Conservation (phyloP, 2,888 invertebrate species). For the Caradrina clavipalpis region DNA sequence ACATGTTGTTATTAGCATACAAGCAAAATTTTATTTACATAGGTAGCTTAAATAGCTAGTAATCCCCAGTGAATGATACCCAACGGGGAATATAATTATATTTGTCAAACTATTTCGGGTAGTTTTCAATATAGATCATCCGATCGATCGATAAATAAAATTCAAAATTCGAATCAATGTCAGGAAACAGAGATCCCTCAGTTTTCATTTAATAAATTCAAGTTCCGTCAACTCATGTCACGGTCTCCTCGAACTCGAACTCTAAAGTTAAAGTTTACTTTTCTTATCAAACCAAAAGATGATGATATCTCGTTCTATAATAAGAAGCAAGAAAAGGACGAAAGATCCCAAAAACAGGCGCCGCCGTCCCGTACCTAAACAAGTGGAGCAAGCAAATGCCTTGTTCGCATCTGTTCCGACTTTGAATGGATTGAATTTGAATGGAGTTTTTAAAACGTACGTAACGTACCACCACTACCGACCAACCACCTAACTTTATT, state of each 20-base stretch:
- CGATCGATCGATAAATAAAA: constrained; percentile 8
- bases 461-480: background rate
- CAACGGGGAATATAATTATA: too few species aligned
- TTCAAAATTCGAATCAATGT: background rate
- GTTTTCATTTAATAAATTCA: background rate
- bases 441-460: constrained; percentile 65
- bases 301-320: constrained; percentile 34
- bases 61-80: too few species aligned
- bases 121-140: background rate
- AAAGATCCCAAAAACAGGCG: constrained; percentile 47
- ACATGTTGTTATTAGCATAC: background rate
- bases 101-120: background rate
- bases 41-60: too few species aligned
- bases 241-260: constrained; percentile 33
- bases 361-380: constrained; percentile 52
- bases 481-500: constrained; percentile 14
- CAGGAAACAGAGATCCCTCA: constrained; percentile 4
- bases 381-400: constrained; percentile 51
- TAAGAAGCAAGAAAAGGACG: constrained; percentile 34
- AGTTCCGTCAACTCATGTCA: constrained; percentile 4
- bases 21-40: too few species aligned
- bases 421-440: constrained; percentile 64
- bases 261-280: constrained; percentile 35
- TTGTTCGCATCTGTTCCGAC: constrained; percentile 70
- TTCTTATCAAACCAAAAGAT: constrained; percentile 45